Evolutionary conservation across 2,888 invertebrate genomes (phyloP).

Genomic region (Blastobasis adustella): DNA sequence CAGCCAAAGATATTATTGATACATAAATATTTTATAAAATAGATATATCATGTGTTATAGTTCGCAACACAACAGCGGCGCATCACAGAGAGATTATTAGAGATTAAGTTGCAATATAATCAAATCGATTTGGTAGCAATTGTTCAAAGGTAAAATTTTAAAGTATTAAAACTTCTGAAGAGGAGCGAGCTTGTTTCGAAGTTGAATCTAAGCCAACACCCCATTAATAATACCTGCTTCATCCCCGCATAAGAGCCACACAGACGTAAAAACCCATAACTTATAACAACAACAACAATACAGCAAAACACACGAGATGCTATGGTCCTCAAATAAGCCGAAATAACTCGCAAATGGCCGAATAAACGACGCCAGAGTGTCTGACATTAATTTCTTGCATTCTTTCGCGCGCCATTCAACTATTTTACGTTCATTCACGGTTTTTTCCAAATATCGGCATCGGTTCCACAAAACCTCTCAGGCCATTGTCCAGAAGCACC

Average conservation of each 20-base stretch:
- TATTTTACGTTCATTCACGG: constrained; percentile 27
- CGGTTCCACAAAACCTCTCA: constrained; percentile 11
- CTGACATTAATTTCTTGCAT: constrained; percentile 23
- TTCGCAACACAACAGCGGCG: too few relatives aligned
- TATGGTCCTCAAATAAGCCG: too few relatives aligned
- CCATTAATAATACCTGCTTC: too few relatives aligned
- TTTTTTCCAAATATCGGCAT: constrained; percentile 5
- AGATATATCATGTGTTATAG: too few relatives aligned
- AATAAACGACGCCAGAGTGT: constrained; percentile 32
- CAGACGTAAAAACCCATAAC: too few relatives aligned
- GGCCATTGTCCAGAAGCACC: constrained; percentile 11
- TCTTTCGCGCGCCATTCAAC: constrained; percentile 25
- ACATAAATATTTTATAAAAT: too few relatives aligned
- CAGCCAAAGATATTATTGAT: too few relatives aligned
- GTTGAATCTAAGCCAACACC: too few relatives aligned
- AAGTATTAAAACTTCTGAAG: not conserved
- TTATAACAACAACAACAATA: too few relatives aligned
- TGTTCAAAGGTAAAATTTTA: not conserved
- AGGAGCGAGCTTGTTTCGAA: too few relatives aligned
- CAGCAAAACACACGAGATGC: too few relatives aligned
- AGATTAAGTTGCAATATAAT: not conserved
- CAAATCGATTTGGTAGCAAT: not conserved
- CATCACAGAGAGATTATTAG: not conserved
- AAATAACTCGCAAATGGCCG: constrained; percentile 21
- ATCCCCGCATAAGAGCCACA: too few relatives aligned